Conservation (phyloP, 2,888 invertebrate genomes). For the Ametastegia equiseti region DNA sequence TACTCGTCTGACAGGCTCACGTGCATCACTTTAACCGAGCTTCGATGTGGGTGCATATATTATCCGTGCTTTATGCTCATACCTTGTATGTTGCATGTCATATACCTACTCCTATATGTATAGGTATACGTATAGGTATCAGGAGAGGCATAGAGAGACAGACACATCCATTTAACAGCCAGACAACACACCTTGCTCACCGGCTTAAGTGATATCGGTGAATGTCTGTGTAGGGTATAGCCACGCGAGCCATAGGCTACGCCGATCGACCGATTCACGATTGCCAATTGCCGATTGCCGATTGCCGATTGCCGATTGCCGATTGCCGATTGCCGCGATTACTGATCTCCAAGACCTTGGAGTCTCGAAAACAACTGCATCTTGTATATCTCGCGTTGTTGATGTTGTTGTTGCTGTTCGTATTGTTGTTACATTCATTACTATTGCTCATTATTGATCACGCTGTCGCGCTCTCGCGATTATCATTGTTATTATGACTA, state of each 20-base stretch:
- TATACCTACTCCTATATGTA: background rate
- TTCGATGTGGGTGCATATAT: constrained; percentile 43
- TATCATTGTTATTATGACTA: background rate
- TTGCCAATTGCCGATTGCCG: constrained; percentile 32
- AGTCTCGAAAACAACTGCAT: constrained; percentile 56
- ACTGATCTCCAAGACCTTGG: constrained; percentile 51
- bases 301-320: constrained; percentile 18
- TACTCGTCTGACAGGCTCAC: too few species aligned
- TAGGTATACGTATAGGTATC: background rate
- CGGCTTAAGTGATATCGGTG: background rate
- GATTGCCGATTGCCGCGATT: constrained; percentile 6
- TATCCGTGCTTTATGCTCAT: constrained; percentile 2
- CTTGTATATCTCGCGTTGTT: constrained; percentile 49
- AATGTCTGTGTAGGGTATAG: constrained; percentile 37
- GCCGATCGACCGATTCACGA: constrained; percentile 11
- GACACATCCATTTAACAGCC: constrained; percentile 4
- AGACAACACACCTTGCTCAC: constrained; percentile 23
- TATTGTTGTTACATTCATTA: background rate
- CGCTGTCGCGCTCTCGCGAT: too few species aligned
- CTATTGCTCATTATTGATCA: background rate
- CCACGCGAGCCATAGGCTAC: constrained; percentile 21
- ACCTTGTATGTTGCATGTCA: constrained; percentile 35
- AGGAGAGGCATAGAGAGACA: background rate
- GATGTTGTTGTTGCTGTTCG: background rate
- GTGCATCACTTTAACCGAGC: background rate